Conservation (phyloP, 1,140 invertebrate species). For the Pseudomyrmex dendroicus region DNA sequence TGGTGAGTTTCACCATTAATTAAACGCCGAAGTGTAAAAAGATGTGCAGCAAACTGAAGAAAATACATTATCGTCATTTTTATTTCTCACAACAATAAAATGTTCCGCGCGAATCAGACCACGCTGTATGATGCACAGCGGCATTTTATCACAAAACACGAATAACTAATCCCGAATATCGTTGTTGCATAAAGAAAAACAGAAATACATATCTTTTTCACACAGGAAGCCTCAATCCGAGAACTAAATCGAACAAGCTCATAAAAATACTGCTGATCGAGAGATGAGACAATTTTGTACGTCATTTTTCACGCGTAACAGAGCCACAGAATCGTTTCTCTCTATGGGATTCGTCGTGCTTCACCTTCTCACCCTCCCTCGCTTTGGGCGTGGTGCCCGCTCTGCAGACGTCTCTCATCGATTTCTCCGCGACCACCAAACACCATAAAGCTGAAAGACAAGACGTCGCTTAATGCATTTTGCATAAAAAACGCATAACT, state of each 20-base stretch:
- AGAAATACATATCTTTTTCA: neutral
- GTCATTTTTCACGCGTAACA: constrained; percentile 58
- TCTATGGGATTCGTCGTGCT: constrained; percentile 73
- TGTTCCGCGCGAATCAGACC: neutral
- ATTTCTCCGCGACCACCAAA: constrained; percentile 71
- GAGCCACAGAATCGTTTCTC: constrained; percentile 57
- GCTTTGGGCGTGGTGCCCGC: constrained; percentile 75
- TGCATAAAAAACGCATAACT: neutral
- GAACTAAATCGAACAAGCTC: constrained; percentile 47
- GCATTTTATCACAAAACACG: neutral
- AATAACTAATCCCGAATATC: neutral
- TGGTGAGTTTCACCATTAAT: too few relatives aligned
- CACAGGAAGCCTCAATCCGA: constrained; percentile 19
- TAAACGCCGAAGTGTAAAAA: too few relatives aligned
- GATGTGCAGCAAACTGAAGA: too few relatives aligned
- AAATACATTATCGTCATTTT: neutral
- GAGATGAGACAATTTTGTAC: constrained; percentile 32
- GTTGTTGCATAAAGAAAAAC: constrained; percentile 4
- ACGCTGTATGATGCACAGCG: neutral
- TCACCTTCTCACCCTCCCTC: constrained; percentile 62
- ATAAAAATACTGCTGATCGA: constrained; percentile 36
- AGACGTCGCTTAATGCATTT: neutral
- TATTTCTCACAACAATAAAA: too few relatives aligned
- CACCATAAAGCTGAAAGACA: constrained; percentile 64
- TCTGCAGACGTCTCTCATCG: constrained; percentile 77